Base-by-base conservation (phyloP, 2,888 invertebrate genomes). In the Serripes groenlandicus region DNA sequence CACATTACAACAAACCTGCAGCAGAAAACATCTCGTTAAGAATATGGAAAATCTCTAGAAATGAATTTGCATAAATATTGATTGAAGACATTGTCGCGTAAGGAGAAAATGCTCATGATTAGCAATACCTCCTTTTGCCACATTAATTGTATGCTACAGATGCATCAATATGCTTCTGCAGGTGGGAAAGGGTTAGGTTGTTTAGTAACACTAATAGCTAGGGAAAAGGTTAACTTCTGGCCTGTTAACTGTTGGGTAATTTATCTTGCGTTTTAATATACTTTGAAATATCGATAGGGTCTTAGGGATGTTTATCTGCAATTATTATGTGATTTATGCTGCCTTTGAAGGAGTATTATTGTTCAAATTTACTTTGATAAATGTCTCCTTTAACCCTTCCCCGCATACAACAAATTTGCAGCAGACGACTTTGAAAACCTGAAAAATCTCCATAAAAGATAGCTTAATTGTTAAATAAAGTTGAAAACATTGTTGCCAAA, bases 271-370 rank as follows among this genome's bases (percentile, higher is more conserved):
- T 35, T 64, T 64, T 64, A 64, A 64, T 64, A 64, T 64, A 66
- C 42, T 66, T 42, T 66, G 66, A 66, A 42, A 42, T 66, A 66
- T 42, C 42, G 66, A 66, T 66, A 28, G 66, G 66, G 66, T 66
- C 66, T 66, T 66, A 66, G 21, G 66, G 66, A 42, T 66, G 42
- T 66, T 56, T 56, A 71, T 54, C 56, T 34, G 42, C 56, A 71
- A 54, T 71, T 71, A 71, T 35, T 54, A 7, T 18, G 26, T 56
- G 71, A 71, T 56, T 71, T 71, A 71, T 35, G 71, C 23, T 56
- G 35, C 35, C 71, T 71, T 71, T 71, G 71, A 71, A 71, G 71
- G 21, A 26, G 71, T 56, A 58, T 58, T 70, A 66, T 66, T 35
- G 66, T 66, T 66, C 66, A 66, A 66, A 66, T 66, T 42, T 66